These are phyloP conservation scores for Saccopteryx bilineata DNA, from an alignment of 2,113 vertebrate species.

Conservation along the genomic window DNA sequence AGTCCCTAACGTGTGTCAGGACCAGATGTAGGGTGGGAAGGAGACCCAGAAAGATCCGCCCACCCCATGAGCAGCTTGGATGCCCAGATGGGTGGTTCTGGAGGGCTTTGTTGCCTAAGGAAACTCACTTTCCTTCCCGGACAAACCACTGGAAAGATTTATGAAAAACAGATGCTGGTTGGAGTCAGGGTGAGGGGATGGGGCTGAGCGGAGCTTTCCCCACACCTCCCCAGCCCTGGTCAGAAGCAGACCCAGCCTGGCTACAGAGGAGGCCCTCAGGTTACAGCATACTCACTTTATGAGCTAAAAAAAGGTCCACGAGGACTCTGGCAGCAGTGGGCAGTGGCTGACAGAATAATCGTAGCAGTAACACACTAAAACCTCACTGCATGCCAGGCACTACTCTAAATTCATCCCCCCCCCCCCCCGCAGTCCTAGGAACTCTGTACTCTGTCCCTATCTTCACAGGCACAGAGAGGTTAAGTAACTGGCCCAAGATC, in stretches of 20 bases:
- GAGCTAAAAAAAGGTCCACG: not conserved
- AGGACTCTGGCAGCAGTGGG: not conserved
- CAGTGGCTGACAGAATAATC: not conserved
- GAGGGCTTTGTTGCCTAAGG: not conserved
- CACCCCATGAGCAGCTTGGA: not conserved
- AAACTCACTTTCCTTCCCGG: not conserved
- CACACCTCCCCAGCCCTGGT: not conserved
- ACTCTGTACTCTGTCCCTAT: accelerated
- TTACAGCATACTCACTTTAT: accelerated
- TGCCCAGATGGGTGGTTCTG: constrained; percentile 8
- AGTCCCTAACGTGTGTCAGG: not conserved
- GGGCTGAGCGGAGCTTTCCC: not conserved
- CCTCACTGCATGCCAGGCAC: not conserved
- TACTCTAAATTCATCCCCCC: not conserved
- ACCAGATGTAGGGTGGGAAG: not conserved
- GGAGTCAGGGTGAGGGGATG: not conserved
- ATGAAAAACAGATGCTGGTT: constrained; percentile 60
- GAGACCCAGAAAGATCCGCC: not conserved
- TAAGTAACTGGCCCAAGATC: not conserved
- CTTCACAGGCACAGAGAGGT: not conserved
- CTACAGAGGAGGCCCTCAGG: not conserved
- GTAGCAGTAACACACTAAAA: accelerated
- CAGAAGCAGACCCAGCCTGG: not conserved
- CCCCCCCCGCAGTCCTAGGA: not conserved
- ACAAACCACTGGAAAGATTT: not conserved